These are phyloP conservation scores for Chironomus striatipennis DNA, from an alignment of 1,140 invertebrate genomes.

Conservation along the genomic window DNA sequence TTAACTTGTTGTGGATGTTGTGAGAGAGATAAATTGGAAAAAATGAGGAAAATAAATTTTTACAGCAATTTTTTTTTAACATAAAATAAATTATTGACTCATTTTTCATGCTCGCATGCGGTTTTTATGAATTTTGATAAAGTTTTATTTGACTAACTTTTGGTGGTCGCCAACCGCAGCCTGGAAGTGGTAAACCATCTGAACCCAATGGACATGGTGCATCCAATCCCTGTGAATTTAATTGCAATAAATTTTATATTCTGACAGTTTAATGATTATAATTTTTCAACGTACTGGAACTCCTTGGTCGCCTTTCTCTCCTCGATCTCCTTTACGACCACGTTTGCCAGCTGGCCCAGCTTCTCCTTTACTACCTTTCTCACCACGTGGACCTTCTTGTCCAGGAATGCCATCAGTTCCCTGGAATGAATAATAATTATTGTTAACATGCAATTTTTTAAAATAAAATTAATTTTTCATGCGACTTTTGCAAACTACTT, in stretches of 20 bases:
- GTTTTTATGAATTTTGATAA: neutral
- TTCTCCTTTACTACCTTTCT: slow-evolving; percentile 80
- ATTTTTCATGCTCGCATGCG: neutral
- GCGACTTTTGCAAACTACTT: no score
- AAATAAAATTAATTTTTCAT: slow-evolving; percentile 27
- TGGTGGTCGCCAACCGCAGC: slow-evolving; percentile 86
- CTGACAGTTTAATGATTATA: no score
- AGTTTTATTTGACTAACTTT: slow-evolving; percentile 49
- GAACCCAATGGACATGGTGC: slow-evolving; percentile 91
- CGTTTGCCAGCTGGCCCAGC: slow-evolving; percentile 76
- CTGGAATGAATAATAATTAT: slow-evolving; percentile 43
- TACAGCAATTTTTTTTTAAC: neutral
- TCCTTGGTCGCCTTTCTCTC: slow-evolving; percentile 88
- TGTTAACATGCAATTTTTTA: slow-evolving; percentile 28
- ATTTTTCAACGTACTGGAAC: neutral
- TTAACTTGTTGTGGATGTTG: no score
- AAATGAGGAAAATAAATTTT: neutral
- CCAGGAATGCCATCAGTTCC: slow-evolving; percentile 88
- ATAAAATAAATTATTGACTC: neutral
- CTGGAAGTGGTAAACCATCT: slow-evolving; percentile 87
- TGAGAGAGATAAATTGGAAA: no score
- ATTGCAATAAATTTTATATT: neutral
- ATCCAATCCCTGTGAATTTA: slow-evolving; percentile 70
- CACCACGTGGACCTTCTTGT: slow-evolving; percentile 70
- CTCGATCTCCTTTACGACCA: slow-evolving; percentile 82